Conservation (phyloP, 2,888 invertebrate species). For the Melanargia galathea region DNA sequence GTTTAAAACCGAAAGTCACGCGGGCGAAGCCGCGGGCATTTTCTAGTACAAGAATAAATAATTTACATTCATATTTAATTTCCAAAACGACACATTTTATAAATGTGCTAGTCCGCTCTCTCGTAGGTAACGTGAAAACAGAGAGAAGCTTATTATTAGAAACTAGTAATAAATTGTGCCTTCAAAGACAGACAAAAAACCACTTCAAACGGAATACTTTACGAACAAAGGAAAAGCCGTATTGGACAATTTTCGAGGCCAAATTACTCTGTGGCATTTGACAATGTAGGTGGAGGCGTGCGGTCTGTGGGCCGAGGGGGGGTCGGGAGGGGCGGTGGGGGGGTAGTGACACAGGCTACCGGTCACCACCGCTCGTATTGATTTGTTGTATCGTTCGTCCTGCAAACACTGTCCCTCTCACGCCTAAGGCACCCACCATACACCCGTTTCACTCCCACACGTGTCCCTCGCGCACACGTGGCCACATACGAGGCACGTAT, state of each 20-base stretch:
- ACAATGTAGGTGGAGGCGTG: constrained; percentile 80
- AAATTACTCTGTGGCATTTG: constrained; percentile 71
- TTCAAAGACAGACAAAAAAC: constrained; percentile 29
- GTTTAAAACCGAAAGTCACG: no score
- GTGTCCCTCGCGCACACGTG: constrained; percentile 71
- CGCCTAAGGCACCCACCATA: constrained; percentile 48
- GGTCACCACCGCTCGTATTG: constrained; percentile 83
- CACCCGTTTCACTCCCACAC: constrained; percentile 57
- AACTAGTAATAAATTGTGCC: not conserved
- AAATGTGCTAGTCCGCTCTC: no score
- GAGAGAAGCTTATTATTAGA: no score
- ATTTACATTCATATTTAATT: no score
- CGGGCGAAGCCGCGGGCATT: no score
- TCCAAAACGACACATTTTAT: no score
- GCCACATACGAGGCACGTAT: constrained; percentile 66
- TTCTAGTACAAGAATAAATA: no score
- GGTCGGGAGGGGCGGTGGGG: constrained; percentile 44
- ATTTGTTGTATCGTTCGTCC: constrained; percentile 84
- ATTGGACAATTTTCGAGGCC: constrained; percentile 42
- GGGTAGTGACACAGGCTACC: constrained; percentile 82
- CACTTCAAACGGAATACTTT: constrained; percentile 13
- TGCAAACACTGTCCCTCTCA: constrained; percentile 74
- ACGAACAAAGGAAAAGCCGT: constrained; percentile 43
- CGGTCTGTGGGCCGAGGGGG: constrained; percentile 63
- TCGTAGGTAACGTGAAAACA: no score